Evolutionary conservation across 2,888 invertebrate genomes (phyloP), one percentile per base, ranked within the genome.

Genomic region (Lycocerus yunnanus): DNA sequence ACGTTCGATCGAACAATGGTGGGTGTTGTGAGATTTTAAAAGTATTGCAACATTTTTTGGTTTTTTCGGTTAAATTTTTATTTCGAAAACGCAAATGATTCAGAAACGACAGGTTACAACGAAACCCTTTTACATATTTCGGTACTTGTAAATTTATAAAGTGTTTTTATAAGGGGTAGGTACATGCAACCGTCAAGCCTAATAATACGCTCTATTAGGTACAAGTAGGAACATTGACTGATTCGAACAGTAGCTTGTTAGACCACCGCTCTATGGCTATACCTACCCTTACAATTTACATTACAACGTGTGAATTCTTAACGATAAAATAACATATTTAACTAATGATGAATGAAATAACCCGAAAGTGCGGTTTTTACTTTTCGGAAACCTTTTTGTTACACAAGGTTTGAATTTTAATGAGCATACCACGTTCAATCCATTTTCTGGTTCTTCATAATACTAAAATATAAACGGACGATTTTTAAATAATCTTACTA

Each of bases 201-300:
- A 74, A 78, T 78, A 78, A 78, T 78, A 69, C 72, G 73, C 66
- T 72, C 69, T 73, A 75, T 75, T 75, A 75, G 75, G 66, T 20
- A 72, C 58, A 67, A 69, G 69, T 15, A 69, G 72, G 69, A 75
- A 43, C 75, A 73, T 60, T 65, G 69, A 72, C 60, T 69, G 66
- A 63, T 68, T 68, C 72, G 20, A 70, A 72, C 72, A 69, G 75
- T 72, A 70, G 75, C 75, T 75, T 70, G 75, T 73, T 75, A 73
- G 70, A 72, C 72, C 58, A 72, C 66, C 69, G 43, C n/a, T n/a
- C n/a, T 24, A 24, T 13, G 24, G 24, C 11, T 24, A 24, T 24
- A 24, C 60, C 68, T 69, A 24, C 43, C 21, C 14, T 43, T 58
- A 66, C 18, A 27, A 43, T 75, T 65, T 70, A 16, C 69, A 72